Base-by-base conservation (phyloP, 1,140 invertebrate species). In the Leptonema lineaticorne region DNA sequence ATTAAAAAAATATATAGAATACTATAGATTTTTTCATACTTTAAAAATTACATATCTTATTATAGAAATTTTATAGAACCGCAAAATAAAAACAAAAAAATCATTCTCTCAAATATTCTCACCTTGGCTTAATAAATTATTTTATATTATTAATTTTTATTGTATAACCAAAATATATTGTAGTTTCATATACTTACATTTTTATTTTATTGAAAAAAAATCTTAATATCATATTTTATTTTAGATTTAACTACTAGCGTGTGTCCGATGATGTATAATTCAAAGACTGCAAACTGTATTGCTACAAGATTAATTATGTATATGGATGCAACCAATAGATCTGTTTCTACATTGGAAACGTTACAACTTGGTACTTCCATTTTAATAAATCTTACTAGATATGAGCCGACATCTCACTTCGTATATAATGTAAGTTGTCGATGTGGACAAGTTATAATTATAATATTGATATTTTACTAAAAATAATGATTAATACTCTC, bases 171-270 rank as follows among this genome's bases (percentile, higher is more conserved):
- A 60, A 57, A 58, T 60, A 5, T 58, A 28, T 53, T 58, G n/a
- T 58, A 27, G 4, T 30, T 65, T 20, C 6, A 14, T 7, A 62
- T 53, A 41, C 72, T 69, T 63, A 45, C 50, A 56, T 73, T 66
- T 72, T 64, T 72, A n/a, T n/a, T n/a, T n/a, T n/a, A n/a, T n/a
- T n/a, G n/a, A n/a, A n/a, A n/a, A n/a, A n/a, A n/a, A n/a, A n/a
- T n/a, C n/a, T n/a, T n/a, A n/a, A n/a, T n/a, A n/a, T n/a, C n/a
- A n/a, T n/a, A n/a, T n/a, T n/a, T n/a, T n/a, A 60, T 83, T 82
- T 65, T 77, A 86, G 85, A 86, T 72, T 76, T 80, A 27, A 74
- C 82, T 4, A 85, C 84, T 0, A 80, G 83, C 73, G 76, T 84
- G 27, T 83, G 79, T 66, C 82, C 82, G 63, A 79, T 80, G 78